These are phyloP conservation scores for Nesidiocoris tenuis DNA, from an alignment of 2,888 invertebrate species.

Conservation along the genomic window DNA sequence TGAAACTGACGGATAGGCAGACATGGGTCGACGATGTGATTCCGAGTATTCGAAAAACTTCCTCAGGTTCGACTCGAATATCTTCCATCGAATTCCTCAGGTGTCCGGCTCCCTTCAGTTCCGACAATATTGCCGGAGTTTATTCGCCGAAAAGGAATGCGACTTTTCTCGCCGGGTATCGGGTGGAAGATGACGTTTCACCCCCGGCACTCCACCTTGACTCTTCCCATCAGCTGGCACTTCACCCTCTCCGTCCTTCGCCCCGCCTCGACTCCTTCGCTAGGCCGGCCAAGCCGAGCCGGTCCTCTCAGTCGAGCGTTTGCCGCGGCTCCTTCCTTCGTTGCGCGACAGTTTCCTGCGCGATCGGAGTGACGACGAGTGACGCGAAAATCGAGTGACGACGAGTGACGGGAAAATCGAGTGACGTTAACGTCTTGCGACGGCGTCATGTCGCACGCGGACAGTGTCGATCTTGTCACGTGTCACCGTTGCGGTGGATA, in stretches of 20 bases:
- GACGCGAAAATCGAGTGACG: background rate
- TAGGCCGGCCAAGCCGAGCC: background rate
- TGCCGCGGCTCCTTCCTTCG: conserved; percentile 13
- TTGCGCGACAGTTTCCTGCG: conserved; percentile 9
- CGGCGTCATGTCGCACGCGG: conserved; percentile 33
- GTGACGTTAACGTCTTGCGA: conserved; percentile 2
- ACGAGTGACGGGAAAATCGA: too few relatives aligned
- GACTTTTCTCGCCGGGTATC: background rate
- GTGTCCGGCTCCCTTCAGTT: too few relatives aligned
- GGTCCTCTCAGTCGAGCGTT: conserved; percentile 9
- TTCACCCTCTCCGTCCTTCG: background rate
- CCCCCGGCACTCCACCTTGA: background rate
- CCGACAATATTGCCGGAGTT: background rate
- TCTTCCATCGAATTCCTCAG: too few relatives aligned
- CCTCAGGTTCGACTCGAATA: too few relatives aligned
- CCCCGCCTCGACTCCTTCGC: background rate
- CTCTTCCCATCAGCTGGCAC: background rate
- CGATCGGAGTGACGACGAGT: background rate
- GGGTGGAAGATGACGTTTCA: background rate
- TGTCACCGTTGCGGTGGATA: conserved; percentile 50
- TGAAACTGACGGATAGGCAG: too few relatives aligned
- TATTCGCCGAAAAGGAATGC: background rate
- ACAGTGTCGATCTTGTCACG: conserved; percentile 42
- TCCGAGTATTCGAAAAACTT: too few relatives aligned
- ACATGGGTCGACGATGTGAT: too few relatives aligned